phyloP scores from a whole-genome alignment of 1,140 invertebrate species.

The Cherax quadricarinatus region DNA sequence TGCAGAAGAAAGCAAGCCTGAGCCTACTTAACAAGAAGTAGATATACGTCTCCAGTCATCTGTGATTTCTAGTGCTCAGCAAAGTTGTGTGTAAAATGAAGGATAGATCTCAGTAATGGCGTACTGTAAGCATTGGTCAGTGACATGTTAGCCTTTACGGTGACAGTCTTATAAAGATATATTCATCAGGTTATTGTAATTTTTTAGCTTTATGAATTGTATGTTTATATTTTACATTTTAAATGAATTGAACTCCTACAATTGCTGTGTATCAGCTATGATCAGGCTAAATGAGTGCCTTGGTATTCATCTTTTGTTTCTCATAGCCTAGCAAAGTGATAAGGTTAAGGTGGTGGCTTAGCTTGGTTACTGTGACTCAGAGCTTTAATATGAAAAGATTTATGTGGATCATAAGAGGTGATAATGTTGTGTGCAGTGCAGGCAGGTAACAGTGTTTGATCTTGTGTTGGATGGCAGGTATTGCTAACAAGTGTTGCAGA shows the following conservation, averaged over 20 bases:
- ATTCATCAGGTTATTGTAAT: background rate
- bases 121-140: conserved; percentile 35
- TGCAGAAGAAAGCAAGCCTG: conserved; percentile 53
- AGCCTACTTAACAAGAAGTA: conserved; percentile 41
- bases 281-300: conserved; percentile 56
- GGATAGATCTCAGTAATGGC: conserved; percentile 50
- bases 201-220: background rate
- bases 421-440: background rate
- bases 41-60: conserved; percentile 12
- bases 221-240: conserved; percentile 15
- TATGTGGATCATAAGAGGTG: background rate
- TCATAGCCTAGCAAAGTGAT: conserved; percentile 1
- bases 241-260: conserved; percentile 20
- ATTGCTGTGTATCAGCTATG: background rate
- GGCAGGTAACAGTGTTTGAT: background rate
- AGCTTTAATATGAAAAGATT: background rate
- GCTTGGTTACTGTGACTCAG: background rate
- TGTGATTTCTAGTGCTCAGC: conserved; percentile 43
- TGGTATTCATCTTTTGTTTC: conserved; percentile 45
- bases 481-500: too few relatives aligned
- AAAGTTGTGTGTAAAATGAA: background rate
- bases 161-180: conserved; percentile 22
- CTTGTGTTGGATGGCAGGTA: too few relatives aligned
- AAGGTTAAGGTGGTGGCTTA: background rate
- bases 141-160: conserved; percentile 43